Evolutionary conservation across 2,888 invertebrate genomes (phyloP), one percentile per base, ranked within the genome.

Genomic region (Tridacna crocea): DNA sequence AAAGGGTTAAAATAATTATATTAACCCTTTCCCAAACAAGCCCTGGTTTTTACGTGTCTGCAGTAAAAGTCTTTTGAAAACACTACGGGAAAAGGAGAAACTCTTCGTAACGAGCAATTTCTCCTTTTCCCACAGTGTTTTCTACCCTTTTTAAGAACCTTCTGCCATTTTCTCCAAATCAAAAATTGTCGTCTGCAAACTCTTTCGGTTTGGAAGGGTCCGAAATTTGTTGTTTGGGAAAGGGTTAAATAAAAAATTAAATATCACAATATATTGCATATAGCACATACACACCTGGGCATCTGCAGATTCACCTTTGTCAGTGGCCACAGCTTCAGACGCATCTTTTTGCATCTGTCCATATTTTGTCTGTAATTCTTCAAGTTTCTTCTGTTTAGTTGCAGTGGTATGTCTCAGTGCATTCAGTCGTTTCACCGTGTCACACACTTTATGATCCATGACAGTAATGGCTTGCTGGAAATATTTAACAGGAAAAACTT

Each of bases 391-490:
- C 88, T 93, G 92, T 84, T 93, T 93, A 6, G 82, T 82, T 11
- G 90, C 93, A 2, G 94, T 93, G 76, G 89, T 88, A 84, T 94
- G 93, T 48, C 90, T 89, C 68, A 93, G 87, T 17, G 89, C 88
- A 88, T 94, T 94, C 74, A 94, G 87, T 48, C 91, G 88, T 80
- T 94, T 94, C 60, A 93, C 91, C 1, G 91, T 90, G 87, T 94
- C 94, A 80, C 94, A 92, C 0, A 94, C 92, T 87, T 94, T 94
- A 87, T 94, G 91, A 82, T 94, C 94, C 91, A 94, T 93, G 61
- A 93, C 91, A 15, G 89, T 90, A 74, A 94, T 92, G 66, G 94
- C 94, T 87, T 93, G 92, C 94, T 94, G 87, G 19, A 78, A 66
- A 48, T 10, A 68, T 24, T 13, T n/a, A 19, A 22, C 19, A n/a